Base-by-base conservation (phyloP, 1,140 invertebrate species). In the Lordiphosa stackelbergi region DNA sequence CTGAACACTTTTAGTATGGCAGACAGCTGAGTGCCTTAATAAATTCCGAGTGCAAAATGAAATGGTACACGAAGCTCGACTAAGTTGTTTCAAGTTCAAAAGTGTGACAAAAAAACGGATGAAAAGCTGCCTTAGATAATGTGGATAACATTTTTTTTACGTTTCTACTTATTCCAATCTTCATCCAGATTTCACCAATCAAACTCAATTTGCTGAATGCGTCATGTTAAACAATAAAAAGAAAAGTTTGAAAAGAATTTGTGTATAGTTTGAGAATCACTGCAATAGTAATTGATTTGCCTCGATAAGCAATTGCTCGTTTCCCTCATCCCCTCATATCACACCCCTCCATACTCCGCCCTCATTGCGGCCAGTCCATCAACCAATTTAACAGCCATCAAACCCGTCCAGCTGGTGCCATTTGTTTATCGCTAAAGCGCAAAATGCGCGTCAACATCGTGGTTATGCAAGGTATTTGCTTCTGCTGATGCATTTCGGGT, bases 381-480 rank as follows among this genome's bases (percentile, higher is more conserved):
- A 55, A 37, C 58, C 48, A 59, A 6, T 38, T 22, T 7, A 75
- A 8, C 35, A 61, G 57, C 66, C 7, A 57, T 68, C 61, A 81
- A 61, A 62, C 61, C 38, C 77, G 72, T 66, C 69, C 72, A 13
- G 72, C 69, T 5, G 66, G 52, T 16, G 49, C 35, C 19, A 68
- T 36, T 34, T 65, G 69, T 79, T 91, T 91, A 56, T 90, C 89
- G 49, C 87, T 89, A 85, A 95, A 95, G 61, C 91, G 89, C 47
- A 95, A 88, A 65, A 95, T 88, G 83, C 97, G 92, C 9, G 97
- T 98, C 1, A 98, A 90, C 93, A 97, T 98, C 46, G 94, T 95
- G 0, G 95, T 97, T 41, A 98, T 93, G 75, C 94, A 98, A 2
- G 97, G 97, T 58, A 98, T 96, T 88, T 99, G 97, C 87, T 98